Percentiles rank a stretch among this genome's conserved stretches.
Conservation (phyloP, 2,113 vertebrate species). For the Glaucomys volans region DNA sequence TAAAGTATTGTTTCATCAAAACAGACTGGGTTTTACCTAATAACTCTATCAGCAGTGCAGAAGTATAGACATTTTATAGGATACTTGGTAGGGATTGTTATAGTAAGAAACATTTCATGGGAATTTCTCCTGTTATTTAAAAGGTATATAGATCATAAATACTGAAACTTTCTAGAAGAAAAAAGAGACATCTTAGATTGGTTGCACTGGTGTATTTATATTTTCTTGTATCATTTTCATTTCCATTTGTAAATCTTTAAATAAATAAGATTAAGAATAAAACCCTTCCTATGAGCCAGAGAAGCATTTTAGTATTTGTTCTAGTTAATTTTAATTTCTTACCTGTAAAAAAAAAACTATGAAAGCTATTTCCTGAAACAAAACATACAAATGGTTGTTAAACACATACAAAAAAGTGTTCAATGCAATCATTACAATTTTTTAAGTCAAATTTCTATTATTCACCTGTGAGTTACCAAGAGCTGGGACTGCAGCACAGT, state of each 20-base stretch:
- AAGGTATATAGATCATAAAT: conserved; percentile 25
- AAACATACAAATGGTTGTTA: not conserved
- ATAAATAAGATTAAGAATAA: not conserved
- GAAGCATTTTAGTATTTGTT: conserved; percentile 47
- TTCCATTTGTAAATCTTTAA: conserved; percentile 47
- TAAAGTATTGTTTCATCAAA: not conserved
- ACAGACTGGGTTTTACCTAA: not conserved
- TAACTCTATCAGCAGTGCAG: not conserved
- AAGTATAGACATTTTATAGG: conserved; percentile 11
- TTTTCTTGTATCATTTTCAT: not conserved
- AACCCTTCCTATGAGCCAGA: not conserved
- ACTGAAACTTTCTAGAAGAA: not conserved
- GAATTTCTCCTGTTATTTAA: conserved; percentile 46
- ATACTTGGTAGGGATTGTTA: conserved; percentile 16
- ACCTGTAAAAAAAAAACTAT: not conserved
- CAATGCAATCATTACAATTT: not conserved
- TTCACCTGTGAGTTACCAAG: not conserved
- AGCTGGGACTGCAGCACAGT: no score
- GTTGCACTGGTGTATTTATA: not conserved
- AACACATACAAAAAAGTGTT: not conserved
- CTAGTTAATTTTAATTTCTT: conserved; percentile 45
- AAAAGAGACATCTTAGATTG: not conserved
- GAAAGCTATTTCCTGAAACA: conserved; percentile 8
- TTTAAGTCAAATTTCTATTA: not conserved
- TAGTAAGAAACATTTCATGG: not conserved